phyloP scores from a whole-genome alignment of 2,797 vertebrate species.

The Pogonophryne albipinna region DNA sequence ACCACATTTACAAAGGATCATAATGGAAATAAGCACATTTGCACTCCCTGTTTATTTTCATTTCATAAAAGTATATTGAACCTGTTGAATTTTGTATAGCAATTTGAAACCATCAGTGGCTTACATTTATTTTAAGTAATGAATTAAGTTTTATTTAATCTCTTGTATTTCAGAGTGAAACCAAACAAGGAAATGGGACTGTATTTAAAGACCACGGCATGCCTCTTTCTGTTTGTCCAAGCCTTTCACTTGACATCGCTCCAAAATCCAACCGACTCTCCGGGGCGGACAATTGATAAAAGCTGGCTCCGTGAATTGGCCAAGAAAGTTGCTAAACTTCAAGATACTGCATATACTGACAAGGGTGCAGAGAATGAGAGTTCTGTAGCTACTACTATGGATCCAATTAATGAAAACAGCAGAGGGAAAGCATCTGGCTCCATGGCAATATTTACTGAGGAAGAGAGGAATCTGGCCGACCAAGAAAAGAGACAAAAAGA shows the following conservation, averaged over 20 bases:
- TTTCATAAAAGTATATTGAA: background rate
- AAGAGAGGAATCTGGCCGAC: background rate
- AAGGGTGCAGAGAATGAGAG: background rate
- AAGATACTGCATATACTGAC: background rate
- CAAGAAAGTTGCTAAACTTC: background rate
- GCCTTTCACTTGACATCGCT: conserved; percentile 41
- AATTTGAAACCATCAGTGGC: background rate
- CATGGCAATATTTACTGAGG: background rate
- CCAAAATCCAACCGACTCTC: conserved; percentile 56
- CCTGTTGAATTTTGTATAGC: background rate
- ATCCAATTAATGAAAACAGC: conserved; percentile 16
- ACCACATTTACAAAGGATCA: background rate
- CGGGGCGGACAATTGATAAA: conserved; percentile 41
- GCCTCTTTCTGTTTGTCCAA: conserved; percentile 70
- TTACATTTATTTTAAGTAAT: background rate
- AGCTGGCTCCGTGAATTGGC: conserved; percentile 47
- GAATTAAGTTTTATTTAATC: conserved; percentile 13
- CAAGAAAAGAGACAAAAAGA: background rate
- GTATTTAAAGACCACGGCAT: conserved; percentile 46
- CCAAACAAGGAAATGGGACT: conserved; percentile 55
- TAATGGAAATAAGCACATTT: background rate
- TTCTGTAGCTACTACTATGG: background rate
- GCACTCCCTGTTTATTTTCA: too few relatives aligned
- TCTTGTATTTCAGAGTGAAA: conserved; percentile 61
- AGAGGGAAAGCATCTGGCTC: conserved; percentile 27